phyloP scores from a whole-genome alignment of 2,888 invertebrate genomes.

The Abrostola tripartita region DNA sequence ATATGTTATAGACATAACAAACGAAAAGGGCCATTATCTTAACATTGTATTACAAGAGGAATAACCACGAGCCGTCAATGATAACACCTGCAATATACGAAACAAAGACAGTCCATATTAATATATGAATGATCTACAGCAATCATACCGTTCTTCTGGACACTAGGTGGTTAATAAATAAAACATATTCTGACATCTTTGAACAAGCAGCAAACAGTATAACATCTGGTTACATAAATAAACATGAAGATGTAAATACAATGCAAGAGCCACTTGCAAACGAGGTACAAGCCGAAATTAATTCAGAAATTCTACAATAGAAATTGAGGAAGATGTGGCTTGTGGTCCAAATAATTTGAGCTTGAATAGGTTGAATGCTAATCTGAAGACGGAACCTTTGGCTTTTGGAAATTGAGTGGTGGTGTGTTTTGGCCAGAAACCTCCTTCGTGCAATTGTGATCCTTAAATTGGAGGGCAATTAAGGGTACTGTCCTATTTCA shows the following conservation, averaged over 20 bases:
- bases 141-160: slow-evolving; percentile 4
- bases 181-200: slow-evolving; percentile 14
- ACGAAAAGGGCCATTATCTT: too few relatives aligned
- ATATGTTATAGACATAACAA: too few relatives aligned
- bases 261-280: slow-evolving; percentile 13
- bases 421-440: too few relatives aligned
- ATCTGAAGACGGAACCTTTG: not conserved
- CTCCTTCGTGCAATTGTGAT: too few relatives aligned
- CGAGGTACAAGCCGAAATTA: slow-evolving; percentile 28
- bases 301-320: slow-evolving; percentile 14
- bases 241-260: slow-evolving; percentile 37
- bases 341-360: not conserved
- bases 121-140: not conserved
- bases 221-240: slow-evolving; percentile 44
- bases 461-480: too few relatives aligned
- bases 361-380: not conserved
- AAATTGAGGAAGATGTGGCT: slow-evolving; percentile 9
- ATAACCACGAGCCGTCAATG: too few relatives aligned
- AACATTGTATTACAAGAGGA: too few relatives aligned
- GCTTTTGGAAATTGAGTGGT: not conserved
- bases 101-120: not conserved
- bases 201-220: slow-evolving; percentile 23
- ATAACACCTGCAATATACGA: not conserved
- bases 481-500: too few relatives aligned
- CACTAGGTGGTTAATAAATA: slow-evolving; percentile 24